Conservation (phyloP, 2,888 invertebrate genomes). For the Lycophotia porphyrea region DNA sequence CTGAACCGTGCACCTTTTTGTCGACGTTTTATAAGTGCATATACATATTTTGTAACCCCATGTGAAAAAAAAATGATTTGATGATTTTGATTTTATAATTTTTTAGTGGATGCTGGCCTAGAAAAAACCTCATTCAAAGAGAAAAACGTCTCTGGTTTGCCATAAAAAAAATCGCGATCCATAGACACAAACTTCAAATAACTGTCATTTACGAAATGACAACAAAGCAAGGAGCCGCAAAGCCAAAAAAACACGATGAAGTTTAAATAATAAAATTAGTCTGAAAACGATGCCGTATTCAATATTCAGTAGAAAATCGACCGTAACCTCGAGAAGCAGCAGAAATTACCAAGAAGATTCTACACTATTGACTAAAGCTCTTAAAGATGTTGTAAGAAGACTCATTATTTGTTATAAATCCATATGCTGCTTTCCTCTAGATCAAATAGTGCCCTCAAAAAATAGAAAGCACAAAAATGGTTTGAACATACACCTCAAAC, state of each 20-base stretch:
- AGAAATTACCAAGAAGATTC: background rate
- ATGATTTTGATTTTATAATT: too few species aligned
- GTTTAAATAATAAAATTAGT: slow-evolving; percentile 1
- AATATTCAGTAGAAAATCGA: slow-evolving; percentile 31
- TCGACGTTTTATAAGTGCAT: too few species aligned
- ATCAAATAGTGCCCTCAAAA: slow-evolving; percentile 44
- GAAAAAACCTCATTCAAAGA: too few species aligned
- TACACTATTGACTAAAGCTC: background rate
- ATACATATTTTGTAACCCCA: too few species aligned
- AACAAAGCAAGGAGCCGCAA: slow-evolving; percentile 3
- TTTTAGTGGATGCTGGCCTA: too few species aligned
- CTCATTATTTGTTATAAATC: slow-evolving; percentile 47
- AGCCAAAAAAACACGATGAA: slow-evolving; percentile 19
- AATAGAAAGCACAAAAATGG: background rate
- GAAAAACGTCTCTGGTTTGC: background rate
- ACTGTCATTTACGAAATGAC: slow-evolving; percentile 24
- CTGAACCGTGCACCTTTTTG: too few species aligned
- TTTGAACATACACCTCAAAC: background rate
- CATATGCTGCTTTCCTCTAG: slow-evolving; percentile 57
- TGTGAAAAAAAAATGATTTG: too few species aligned
- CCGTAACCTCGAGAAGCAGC: slow-evolving; percentile 1
- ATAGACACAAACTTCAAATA: slow-evolving; percentile 20
- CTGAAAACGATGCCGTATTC: slow-evolving; percentile 39
- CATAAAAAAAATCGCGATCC: slow-evolving; percentile 8
- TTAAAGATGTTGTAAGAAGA: slow-evolving; percentile 35